These are phyloP conservation scores for Forpus xanthops DNA, from an alignment of 2,797 vertebrate species.

Conservation along the genomic window DNA sequence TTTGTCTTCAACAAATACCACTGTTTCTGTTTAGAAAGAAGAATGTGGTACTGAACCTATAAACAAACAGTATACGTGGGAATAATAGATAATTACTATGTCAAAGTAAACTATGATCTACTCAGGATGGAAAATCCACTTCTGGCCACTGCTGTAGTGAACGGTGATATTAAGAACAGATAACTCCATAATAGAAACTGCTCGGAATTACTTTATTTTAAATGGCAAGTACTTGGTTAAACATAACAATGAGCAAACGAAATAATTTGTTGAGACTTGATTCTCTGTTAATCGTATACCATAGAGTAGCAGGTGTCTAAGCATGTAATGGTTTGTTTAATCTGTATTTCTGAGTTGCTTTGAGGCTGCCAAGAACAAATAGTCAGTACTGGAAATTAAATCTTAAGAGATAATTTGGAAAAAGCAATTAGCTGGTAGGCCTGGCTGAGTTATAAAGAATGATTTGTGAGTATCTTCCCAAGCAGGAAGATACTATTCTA, in stretches of 20 bases:
- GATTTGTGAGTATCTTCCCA: not conserved
- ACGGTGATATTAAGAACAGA: not conserved
- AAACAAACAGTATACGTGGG: conserved; percentile 17
- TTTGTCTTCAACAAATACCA: conserved; percentile 9
- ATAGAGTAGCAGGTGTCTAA: conserved; percentile 40
- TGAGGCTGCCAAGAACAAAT: conserved; percentile 6
- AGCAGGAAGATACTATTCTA: not conserved
- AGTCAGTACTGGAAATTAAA: conserved; percentile 10
- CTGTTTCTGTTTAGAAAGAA: conserved; percentile 16
- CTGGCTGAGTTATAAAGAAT: not conserved
- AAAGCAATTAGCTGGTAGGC: not conserved
- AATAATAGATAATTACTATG: conserved; percentile 23
- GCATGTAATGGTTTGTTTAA: conserved; percentile 32
- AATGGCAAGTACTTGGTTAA: conserved; percentile 27
- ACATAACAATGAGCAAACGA: not conserved
- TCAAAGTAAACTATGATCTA: conserved; percentile 39
- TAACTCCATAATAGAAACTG: not conserved
- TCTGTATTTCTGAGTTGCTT: not conserved
- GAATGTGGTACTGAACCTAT: not conserved
- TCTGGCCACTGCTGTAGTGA: not conserved
- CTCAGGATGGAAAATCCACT: conserved; percentile 39
- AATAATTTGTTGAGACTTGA: conserved; percentile 26
- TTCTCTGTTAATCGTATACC: not conserved
- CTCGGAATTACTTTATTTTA: conserved; percentile 34
- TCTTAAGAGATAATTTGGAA: conserved; percentile 12